Conservation (phyloP, 2,797 vertebrate species). For the Chaunax sp. region DNA sequence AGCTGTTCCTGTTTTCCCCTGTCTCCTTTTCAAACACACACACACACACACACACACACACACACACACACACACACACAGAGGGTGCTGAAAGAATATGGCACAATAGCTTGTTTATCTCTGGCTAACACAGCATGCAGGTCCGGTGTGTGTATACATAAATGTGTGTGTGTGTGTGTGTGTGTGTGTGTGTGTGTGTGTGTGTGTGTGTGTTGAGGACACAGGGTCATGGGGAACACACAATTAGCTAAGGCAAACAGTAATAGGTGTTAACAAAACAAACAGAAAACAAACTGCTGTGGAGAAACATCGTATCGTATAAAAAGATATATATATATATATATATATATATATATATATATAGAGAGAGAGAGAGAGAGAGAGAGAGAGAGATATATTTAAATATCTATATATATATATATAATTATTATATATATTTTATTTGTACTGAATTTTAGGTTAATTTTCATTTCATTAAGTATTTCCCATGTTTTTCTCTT, state of each 20-base stretch:
- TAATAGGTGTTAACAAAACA: slow-evolving; percentile 26
- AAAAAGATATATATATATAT: no score
- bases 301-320: background rate
- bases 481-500: no score
- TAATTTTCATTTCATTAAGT: no score
- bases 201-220: slow-evolving; percentile 35
- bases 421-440: no score
- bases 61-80: slow-evolving; percentile 11
- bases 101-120: slow-evolving; percentile 66
- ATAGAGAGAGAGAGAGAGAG: no score
- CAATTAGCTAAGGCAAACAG: slow-evolving; percentile 34
- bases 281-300: background rate
- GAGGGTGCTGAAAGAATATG: slow-evolving; percentile 54
- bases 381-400: no score
- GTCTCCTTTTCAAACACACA: slow-evolving; percentile 20
- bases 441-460: no score
- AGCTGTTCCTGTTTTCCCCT: slow-evolving; percentile 48
- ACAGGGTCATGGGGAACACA: slow-evolving; percentile 42
- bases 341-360: no score
- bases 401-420: no score
- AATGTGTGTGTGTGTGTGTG: slow-evolving; percentile 35
- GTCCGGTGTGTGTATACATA: slow-evolving; percentile 29
- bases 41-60: slow-evolving; percentile 9
- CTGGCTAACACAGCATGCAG: slow-evolving; percentile 41
- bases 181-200: slow-evolving; percentile 35